Percentiles rank a stretch among this genome's conserved stretches.
Conservation (phyloP, 2,113 vertebrate species). For the Castor canadensis region DNA sequence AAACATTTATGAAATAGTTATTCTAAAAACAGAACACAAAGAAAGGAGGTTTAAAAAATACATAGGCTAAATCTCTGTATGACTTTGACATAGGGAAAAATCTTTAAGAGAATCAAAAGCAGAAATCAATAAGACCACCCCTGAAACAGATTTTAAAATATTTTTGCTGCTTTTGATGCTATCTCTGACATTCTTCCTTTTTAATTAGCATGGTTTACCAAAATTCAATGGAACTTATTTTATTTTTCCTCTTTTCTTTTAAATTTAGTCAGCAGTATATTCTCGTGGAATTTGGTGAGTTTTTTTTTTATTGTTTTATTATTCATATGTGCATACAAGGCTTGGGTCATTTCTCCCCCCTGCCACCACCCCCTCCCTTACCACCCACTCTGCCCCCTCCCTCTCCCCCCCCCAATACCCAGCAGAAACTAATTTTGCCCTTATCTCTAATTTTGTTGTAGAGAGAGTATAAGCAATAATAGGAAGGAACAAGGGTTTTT, state of each 20-base stretch:
- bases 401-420: too few relatives aligned
- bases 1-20: not conserved
- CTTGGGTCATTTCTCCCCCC: too few relatives aligned
- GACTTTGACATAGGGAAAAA: not conserved
- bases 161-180: constrained; percentile 11
- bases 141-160: not conserved
- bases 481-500: too few relatives aligned
- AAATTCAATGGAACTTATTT: not conserved
- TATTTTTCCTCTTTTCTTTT: not conserved
- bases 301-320: too few relatives aligned
- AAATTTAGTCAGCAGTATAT: not conserved
- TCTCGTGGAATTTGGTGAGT: constrained; percentile 1
- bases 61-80: not conserved
- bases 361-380: too few relatives aligned
- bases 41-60: constrained; percentile 6
- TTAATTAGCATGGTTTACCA: not conserved
- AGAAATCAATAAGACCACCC: not conserved
- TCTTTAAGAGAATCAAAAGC: not conserved
- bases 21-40: not conserved
- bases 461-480: too few relatives aligned
- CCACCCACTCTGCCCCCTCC: too few relatives aligned
- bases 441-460: too few relatives aligned
- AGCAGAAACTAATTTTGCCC: too few relatives aligned
- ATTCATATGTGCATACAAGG: too few relatives aligned
- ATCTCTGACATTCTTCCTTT: not conserved